These are phyloP conservation scores for Erinaceus europaeus DNA, from an alignment of 2,113 vertebrate species.

Conservation along the genomic window DNA sequence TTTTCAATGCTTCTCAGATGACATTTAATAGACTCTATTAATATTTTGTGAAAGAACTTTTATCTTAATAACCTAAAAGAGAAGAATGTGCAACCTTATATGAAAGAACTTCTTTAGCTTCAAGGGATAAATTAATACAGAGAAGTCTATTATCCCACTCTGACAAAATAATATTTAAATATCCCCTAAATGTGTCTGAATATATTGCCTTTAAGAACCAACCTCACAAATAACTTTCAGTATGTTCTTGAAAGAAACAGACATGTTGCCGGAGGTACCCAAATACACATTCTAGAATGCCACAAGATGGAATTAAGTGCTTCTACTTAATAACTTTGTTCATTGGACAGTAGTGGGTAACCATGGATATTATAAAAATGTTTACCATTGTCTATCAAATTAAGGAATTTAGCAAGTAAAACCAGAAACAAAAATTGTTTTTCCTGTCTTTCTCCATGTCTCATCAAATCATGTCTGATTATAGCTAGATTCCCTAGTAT, in stretches of 20 bases:
- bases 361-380: slow-evolving; percentile 39
- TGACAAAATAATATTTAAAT: slow-evolving; percentile 11
- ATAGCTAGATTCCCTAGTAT: slow-evolving; percentile 80
- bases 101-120: background rate
- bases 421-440: slow-evolving; percentile 64
- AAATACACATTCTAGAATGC: slow-evolving; percentile 33
- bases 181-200: slow-evolving; percentile 7
- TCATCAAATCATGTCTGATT: slow-evolving; percentile 84
- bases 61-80: background rate
- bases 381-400: slow-evolving; percentile 68
- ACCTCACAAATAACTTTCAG: slow-evolving; percentile 16
- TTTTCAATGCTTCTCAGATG: background rate
- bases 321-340: slow-evolving; percentile 18
- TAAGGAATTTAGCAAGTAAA: slow-evolving; percentile 63
- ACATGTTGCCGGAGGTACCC: background rate
- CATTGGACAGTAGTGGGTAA: slow-evolving; percentile 40
- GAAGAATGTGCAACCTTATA: background rate
- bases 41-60: background rate
- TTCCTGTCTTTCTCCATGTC: slow-evolving; percentile 62
- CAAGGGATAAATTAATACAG: background rate
- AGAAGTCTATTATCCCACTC: background rate
- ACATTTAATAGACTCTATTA: background rate
- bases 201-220: slow-evolving; percentile 32
- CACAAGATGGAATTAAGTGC: slow-evolving; percentile 37
- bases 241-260: background rate